These are phyloP conservation scores for Polymixis flavicincta DNA, from an alignment of 2,888 invertebrate species.

Conservation along the genomic window DNA sequence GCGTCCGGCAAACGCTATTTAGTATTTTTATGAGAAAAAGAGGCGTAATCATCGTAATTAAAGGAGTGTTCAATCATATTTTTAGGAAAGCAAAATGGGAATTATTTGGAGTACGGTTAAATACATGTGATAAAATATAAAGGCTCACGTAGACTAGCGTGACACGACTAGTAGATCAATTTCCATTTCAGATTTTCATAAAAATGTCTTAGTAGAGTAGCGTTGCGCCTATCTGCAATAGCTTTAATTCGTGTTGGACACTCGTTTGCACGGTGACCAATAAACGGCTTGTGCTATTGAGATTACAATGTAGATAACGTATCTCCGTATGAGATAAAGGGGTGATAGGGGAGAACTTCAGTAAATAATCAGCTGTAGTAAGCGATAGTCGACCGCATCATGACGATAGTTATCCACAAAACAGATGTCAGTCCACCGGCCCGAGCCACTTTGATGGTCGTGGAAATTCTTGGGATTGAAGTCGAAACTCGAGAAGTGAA, in stretches of 20 bases:
- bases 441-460: conserved; percentile 70
- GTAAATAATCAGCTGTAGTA: conserved; percentile 4
- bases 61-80: neutral
- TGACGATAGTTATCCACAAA: conserved; percentile 69
- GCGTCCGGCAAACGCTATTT: too few relatives aligned
- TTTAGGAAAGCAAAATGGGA: neutral
- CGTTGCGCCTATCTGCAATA: too few relatives aligned
- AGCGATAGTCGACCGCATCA: conserved; percentile 10
- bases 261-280: neutral
- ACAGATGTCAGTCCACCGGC: conserved; percentile 74
- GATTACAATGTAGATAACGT: conserved; percentile 19
- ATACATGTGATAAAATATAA: neutral
- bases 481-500: conserved; percentile 70
- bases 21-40: too few relatives aligned
- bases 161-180: too few relatives aligned
- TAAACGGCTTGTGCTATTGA: neutral
- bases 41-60: too few relatives aligned
- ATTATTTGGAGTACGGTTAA: neutral
- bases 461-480: conserved; percentile 69
- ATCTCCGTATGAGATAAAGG: conserved; percentile 20
- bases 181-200: too few relatives aligned
- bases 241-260: neutral
- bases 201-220: too few relatives aligned
- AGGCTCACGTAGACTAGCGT: too few relatives aligned
- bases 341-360: conserved; percentile 30